Evolutionary conservation across 1,140 invertebrate genomes (phyloP), one percentile per base, ranked within the genome.

Genomic region (Aphelenchoides besseyi): DNA sequence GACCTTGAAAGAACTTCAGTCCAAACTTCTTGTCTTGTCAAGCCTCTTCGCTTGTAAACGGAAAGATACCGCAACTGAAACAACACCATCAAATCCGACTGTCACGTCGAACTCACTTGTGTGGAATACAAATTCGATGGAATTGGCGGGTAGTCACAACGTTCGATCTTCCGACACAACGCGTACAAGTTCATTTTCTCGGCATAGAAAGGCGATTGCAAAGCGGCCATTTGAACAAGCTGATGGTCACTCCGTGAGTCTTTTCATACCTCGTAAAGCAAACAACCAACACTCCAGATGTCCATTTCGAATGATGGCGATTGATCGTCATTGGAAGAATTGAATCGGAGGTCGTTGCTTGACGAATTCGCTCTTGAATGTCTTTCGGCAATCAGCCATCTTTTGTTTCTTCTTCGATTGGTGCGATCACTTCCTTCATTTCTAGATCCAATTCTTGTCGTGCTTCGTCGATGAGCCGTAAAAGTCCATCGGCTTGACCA

Each of bases 261-360:
- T 76, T 36, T 32, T 33, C 66, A 54, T 78, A 90, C 87, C 86
- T 92, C 91, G 84, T 92, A 92, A 1, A 92, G 85, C 0, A 92
- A 85, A 82, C 91, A 92, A 1, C 91, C 91, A 1, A 91, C 84
- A 9, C 90, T 91, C 91, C 91, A 92, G 73, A 92, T 90, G 79
- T 92, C 91, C 32, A 90, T 91, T 80, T 90, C 90, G 74, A 91
- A 91, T n/a, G n/a, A n/a, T n/a, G n/a, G n/a, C n/a, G n/a, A n/a
- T n/a, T n/a, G n/a, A n/a, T n/a, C n/a, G n/a, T n/a, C n/a, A n/a
- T n/a, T n/a, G n/a, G n/a, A n/a, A n/a, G n/a, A n/a, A n/a, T n/a
- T n/a, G n/a, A n/a, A n/a, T n/a, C n/a, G n/a, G n/a, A n/a, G n/a
- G n/a, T n/a, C n/a, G n/a, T n/a, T n/a, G n/a, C n/a, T n/a, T n/a